phyloP scores from a whole-genome alignment of 2,888 invertebrate species.

The Elysia crispata region DNA sequence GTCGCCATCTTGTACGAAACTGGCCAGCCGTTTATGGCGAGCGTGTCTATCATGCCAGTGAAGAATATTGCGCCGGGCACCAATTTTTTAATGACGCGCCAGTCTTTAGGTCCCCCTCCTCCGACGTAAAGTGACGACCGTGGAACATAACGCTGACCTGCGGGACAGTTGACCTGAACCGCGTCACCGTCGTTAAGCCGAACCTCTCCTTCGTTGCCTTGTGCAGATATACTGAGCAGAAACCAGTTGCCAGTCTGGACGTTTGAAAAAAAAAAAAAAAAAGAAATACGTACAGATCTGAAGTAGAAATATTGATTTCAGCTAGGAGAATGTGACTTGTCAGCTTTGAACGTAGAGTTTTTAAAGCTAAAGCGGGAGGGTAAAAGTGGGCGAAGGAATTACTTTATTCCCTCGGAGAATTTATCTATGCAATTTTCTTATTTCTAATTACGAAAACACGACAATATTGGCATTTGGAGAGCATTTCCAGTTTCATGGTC shows the following conservation, averaged over 20 bases:
- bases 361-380: no score
- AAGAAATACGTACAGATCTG: no score
- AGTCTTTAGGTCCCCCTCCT: constrained; percentile 38
- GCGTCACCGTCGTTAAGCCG: constrained; percentile 47
- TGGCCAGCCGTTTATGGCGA: constrained; percentile 24
- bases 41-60: constrained; percentile 36
- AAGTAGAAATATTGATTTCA: no score
- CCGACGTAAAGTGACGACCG: constrained; percentile 35
- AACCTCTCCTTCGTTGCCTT: constrained; percentile 27
- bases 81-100: constrained; percentile 26
- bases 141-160: constrained; percentile 13
- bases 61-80: constrained; percentile 3
- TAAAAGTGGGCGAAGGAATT: no score
- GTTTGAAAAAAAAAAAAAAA: no score
- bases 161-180: constrained; percentile 41
- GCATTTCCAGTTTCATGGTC: no score
- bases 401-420: no score
- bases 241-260: constrained; percentile 41
- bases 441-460: no score
- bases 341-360: no score
- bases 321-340: no score
- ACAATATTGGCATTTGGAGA: no score
- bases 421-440: no score
- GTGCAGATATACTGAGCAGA: constrained; percentile 26
- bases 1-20: constrained; percentile 46